Percentiles rank a stretch among this genome's conserved stretches.
phyloP scores from a whole-genome alignment of 2,888 invertebrate genomes.

The Pteria penguin region DNA sequence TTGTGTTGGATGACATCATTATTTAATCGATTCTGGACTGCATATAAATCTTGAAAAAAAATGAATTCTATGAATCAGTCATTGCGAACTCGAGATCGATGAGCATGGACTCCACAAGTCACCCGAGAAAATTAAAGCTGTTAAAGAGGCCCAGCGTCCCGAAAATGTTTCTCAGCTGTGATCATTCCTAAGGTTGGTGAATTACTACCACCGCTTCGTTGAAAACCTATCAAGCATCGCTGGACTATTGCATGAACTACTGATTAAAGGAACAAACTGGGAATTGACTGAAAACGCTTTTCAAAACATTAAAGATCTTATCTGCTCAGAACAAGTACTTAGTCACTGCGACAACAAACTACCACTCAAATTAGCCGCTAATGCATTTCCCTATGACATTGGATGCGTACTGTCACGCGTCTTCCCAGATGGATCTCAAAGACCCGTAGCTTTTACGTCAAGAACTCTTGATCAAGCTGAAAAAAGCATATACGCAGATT shows the following conservation, averaged over 20 bases:
- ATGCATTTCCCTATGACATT: slow-evolving; percentile 37
- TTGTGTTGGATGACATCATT: not conserved
- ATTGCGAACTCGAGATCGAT: slow-evolving; percentile 30
- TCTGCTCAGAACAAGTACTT: slow-evolving; percentile 32
- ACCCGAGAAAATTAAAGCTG: slow-evolving; percentile 21
- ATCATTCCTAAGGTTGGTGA: slow-evolving; percentile 18
- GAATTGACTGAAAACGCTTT: slow-evolving; percentile 32
- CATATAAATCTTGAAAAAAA: not conserved
- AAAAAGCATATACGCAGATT: slow-evolving; percentile 71
- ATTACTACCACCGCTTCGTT: slow-evolving; percentile 23
- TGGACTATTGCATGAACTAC: slow-evolving; percentile 17
- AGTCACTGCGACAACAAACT: slow-evolving; percentile 21
- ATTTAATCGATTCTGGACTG: slow-evolving; percentile 7
- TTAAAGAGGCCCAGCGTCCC: slow-evolving; percentile 19
- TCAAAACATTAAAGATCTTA: slow-evolving; percentile 12
- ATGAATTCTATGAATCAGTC: slow-evolving; percentile 12
- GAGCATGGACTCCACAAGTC: slow-evolving; percentile 28
- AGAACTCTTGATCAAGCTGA: slow-evolving; percentile 20
- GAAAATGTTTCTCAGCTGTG: slow-evolving; percentile 22
- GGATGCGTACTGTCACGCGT: slow-evolving; percentile 29
- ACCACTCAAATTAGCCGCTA: slow-evolving; percentile 17
- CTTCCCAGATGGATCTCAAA: slow-evolving; percentile 19
- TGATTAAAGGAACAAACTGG: slow-evolving; percentile 24
- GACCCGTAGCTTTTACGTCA: slow-evolving; percentile 25
- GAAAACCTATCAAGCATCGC: slow-evolving; percentile 1